phyloP scores from a whole-genome alignment of 2,888 invertebrate species.

The Eupithecia subfuscata region DNA sequence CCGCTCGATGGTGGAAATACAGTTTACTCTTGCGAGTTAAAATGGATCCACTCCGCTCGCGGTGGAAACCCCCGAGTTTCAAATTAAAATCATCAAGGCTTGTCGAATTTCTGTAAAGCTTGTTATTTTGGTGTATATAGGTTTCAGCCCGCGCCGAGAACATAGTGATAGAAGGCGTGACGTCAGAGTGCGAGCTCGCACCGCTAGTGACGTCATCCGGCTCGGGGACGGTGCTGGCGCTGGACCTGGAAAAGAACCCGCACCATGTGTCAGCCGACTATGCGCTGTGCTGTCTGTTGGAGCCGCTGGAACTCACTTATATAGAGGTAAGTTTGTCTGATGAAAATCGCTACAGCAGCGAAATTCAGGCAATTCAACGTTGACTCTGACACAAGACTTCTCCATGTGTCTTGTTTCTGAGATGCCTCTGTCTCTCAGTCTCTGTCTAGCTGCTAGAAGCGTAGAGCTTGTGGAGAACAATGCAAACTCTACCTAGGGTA shows the following conservation, averaged over 20 bases:
- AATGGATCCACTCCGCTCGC: too few relatives aligned
- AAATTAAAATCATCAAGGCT: too few relatives aligned
- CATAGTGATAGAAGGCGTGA: constrained; percentile 89
- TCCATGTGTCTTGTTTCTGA: background rate
- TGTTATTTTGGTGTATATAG: constrained; percentile 46
- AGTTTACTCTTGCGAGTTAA: too few relatives aligned
- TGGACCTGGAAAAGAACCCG: constrained; percentile 90
- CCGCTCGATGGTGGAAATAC: too few relatives aligned
- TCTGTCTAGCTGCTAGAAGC: background rate
- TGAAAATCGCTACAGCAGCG: background rate
- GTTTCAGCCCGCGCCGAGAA: constrained; percentile 89
- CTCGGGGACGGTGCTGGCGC: constrained; percentile 78
- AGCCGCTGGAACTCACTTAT: constrained; percentile 90
- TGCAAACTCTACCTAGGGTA: background rate
- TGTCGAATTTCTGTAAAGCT: background rate
- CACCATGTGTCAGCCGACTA: constrained; percentile 86
- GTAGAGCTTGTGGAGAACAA: background rate
- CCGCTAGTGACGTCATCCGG: constrained; percentile 82
- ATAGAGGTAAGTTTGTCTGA: constrained; percentile 84
- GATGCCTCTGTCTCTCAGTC: background rate
- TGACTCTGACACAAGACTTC: background rate
- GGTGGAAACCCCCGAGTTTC: too few relatives aligned
- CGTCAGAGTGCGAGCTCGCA: constrained; percentile 88
- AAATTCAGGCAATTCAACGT: background rate
- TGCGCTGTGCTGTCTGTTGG: constrained; percentile 86